Base-by-base conservation (phyloP, 2,113 vertebrate genomes). In the Pipa parva region DNA sequence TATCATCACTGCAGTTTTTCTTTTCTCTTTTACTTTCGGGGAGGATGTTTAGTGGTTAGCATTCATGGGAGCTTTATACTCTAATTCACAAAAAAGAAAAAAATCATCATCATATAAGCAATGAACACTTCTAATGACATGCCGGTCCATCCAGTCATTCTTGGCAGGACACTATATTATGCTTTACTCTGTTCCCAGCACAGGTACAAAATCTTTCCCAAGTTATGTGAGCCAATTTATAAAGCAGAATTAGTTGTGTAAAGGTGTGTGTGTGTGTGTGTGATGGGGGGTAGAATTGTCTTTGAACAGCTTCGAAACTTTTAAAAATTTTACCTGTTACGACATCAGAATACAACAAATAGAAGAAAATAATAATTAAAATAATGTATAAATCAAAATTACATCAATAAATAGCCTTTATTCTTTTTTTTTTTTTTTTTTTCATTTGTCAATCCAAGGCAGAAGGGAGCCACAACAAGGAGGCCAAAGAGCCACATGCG, bases 21-120 rank as follows among this genome's bases (percentile, higher is more conserved):
- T 27, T 65, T 65, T 52, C 33, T n/a, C n/a, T n/a, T 45, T 52
- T 65, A 46, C 57, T 28, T 20, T 65, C 57, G 57, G 29, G 27
- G 52, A 31, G 31, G 33, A 42, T 12, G 18, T 56, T 65, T 57
- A 65, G 26, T 57, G 63, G 63, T n/a, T 65, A 65, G 52, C 51
- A 45, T 65, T 37, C 63, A 29, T 29, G 63, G 63, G 63, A 65
- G 36, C 51, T 31, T 56, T 65, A 65, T 57, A 65, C 57, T 37
- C 51, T 29, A 65, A 29, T 46, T 6, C 49, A 55, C n/a, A 63
- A 21, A 21, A 51, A 18, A 51, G 21, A 12, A 24, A 25, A 28
- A 55, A n/a, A n/a, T n/a, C n/a, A 42, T 56, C 52, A 65, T 11
- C 29, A 52, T 52, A 27, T 49, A 63, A 37, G 49, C 36, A 56